phyloP scores from a whole-genome alignment of 1,140 invertebrate species.

The Batillaria attramentaria region DNA sequence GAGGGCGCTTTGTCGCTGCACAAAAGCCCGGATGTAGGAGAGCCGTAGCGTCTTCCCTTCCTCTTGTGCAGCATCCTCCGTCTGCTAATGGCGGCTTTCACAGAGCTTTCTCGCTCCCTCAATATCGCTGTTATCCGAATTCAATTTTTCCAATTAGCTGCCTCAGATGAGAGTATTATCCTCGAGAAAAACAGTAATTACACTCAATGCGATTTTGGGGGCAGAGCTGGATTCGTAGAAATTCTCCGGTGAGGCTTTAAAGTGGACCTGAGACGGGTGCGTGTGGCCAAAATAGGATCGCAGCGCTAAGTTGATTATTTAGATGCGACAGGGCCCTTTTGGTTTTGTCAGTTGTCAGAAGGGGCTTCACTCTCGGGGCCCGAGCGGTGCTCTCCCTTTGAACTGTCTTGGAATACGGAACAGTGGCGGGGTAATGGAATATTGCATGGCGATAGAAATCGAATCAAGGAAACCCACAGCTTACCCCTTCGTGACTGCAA shows the following conservation, averaged over 20 bases:
- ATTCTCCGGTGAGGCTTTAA: not conserved
- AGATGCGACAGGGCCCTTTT: slow-evolving; percentile 31
- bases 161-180: slow-evolving; percentile 40
- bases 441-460: slow-evolving; percentile 35
- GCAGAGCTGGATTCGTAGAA: slow-evolving; percentile 16
- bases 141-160: slow-evolving; percentile 45
- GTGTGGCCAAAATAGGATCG: slow-evolving; percentile 10
- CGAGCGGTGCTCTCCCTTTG: slow-evolving; percentile 7
- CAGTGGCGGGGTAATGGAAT: slow-evolving; percentile 38
- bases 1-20: slow-evolving; percentile 23
- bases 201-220: slow-evolving; percentile 33
- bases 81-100: slow-evolving; percentile 37
- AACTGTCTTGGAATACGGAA: slow-evolving; percentile 29
- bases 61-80: slow-evolving; percentile 17
- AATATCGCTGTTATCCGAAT: slow-evolving; percentile 41
- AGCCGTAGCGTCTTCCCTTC: slow-evolving; percentile 23
- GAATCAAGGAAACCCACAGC: slow-evolving; percentile 35
- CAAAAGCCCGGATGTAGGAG: slow-evolving; percentile 31
- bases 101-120: slow-evolving; percentile 25
- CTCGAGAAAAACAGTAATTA: slow-evolving; percentile 43
- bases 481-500: slow-evolving; percentile 28
- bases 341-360: slow-evolving; percentile 35
- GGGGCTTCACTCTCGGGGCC: slow-evolving; percentile 26
- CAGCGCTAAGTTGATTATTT: slow-evolving; percentile 31
- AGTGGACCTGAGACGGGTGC: not conserved